phyloP scores from a whole-genome alignment of 2,113 vertebrate species.

The Hippocampus abdominalis region DNA sequence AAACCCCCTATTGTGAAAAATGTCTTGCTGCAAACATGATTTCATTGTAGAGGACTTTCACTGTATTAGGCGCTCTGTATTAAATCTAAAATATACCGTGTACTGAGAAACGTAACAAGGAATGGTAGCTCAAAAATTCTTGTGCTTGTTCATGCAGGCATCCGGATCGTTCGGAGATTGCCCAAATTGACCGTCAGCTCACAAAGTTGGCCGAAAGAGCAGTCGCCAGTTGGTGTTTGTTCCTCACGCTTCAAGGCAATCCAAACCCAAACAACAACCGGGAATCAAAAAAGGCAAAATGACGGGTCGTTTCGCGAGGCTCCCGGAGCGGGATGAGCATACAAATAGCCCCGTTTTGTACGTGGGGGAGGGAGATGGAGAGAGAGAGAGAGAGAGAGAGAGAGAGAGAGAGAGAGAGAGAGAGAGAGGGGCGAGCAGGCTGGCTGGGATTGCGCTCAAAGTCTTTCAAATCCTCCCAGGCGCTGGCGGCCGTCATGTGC shows the following conservation, averaged over 20 bases:
- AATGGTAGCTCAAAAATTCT: constrained; percentile 1
- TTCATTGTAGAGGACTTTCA: no score
- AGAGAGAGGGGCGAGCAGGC: constrained; percentile 17
- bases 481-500: constrained; percentile 66
- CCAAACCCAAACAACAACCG: constrained; percentile 47
- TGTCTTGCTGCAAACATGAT: no score
- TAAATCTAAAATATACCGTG: neutral
- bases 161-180: constrained; percentile 9
- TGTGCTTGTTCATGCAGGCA: constrained; percentile 12
- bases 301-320: constrained; percentile 46
- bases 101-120: neutral
- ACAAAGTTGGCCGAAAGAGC: constrained; percentile 20
- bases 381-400: neutral
- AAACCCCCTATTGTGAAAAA: no score
- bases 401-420: constrained; percentile 28
- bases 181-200: constrained; percentile 20
- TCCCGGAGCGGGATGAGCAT: constrained; percentile 57
- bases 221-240: constrained; percentile 28
- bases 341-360: constrained; percentile 60
- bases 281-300: constrained; percentile 47
- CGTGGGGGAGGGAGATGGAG: constrained; percentile 32
- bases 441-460: constrained; percentile 65
- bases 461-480: constrained; percentile 67
- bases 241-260: constrained; percentile 21
- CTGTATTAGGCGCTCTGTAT: neutral